Conservation (phyloP, 2,113 vertebrate species). For the Sceloporus undulatus region DNA sequence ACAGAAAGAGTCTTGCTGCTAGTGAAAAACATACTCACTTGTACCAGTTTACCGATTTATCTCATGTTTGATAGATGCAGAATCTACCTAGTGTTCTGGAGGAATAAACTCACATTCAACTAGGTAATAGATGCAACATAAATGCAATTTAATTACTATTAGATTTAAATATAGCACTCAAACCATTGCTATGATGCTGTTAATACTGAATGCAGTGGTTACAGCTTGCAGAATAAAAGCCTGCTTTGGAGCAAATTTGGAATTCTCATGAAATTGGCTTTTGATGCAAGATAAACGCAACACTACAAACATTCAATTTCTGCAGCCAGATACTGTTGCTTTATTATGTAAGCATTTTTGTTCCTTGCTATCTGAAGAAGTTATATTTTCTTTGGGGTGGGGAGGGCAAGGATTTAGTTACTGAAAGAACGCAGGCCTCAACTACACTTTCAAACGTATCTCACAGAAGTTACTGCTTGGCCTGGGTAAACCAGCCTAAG, state of each 20-base stretch:
- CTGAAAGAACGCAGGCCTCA: slow-evolving; percentile 6
- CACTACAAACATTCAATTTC: neutral
- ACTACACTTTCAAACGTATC: slow-evolving; percentile 32
- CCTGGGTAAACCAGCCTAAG: neutral
- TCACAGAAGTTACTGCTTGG: slow-evolving; percentile 15
- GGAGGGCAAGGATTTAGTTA: neutral
- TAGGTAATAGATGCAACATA: slow-evolving; percentile 20
- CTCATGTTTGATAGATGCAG: slow-evolving; percentile 36
- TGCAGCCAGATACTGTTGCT: neutral
- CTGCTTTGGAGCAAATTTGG: slow-evolving; percentile 27
- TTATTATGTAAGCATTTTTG: slow-evolving; percentile 12
- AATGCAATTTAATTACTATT: slow-evolving; percentile 12
- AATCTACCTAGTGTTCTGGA: slow-evolving; percentile 29
- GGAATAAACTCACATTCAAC: slow-evolving; percentile 40
- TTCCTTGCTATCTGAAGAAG: neutral
- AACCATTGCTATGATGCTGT: slow-evolving; percentile 42
- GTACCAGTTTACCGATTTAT: slow-evolving; percentile 33
- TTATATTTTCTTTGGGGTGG: neutral
- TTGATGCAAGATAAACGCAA: slow-evolving; percentile 22
- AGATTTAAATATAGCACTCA: slow-evolving; percentile 44
- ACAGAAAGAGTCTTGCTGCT: neutral
- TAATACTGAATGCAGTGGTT: slow-evolving; percentile 53
- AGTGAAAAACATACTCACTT: slow-evolving; percentile 28
- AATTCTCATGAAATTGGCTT: slow-evolving; percentile 46
- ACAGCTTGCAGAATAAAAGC: slow-evolving; percentile 16